phyloP scores from a whole-genome alignment of 2,888 invertebrate genomes.

The Clistopyga incitator region DNA sequence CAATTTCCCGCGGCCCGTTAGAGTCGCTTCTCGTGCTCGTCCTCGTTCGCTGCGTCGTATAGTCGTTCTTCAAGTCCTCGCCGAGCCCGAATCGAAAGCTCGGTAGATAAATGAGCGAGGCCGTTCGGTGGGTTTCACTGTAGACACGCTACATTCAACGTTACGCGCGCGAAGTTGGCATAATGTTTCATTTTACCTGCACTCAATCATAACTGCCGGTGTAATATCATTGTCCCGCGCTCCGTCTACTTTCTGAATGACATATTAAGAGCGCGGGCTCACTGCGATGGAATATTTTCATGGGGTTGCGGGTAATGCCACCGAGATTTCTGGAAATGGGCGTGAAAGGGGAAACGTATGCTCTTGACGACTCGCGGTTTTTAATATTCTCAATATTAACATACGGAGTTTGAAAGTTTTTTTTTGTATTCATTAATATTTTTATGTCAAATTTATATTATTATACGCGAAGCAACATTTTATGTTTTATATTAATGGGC shows the following conservation, averaged over 20 bases:
- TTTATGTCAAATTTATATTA: no score
- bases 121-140: neutral
- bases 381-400: no score
- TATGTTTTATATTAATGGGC: no score
- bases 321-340: neutral
- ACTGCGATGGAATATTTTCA: slow-evolving; percentile 33
- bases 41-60: slow-evolving; percentile 32
- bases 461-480: no score
- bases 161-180: slow-evolving; percentile 44
- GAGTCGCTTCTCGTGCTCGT: slow-evolving; percentile 45
- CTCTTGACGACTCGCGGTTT: no score
- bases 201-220: slow-evolving; percentile 61
- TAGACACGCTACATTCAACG: neutral
- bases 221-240: slow-evolving; percentile 60
- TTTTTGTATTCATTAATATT: no score
- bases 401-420: no score
- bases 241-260: slow-evolving; percentile 45
- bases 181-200: slow-evolving; percentile 62
- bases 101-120: slow-evolving; percentile 58
- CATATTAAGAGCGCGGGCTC: slow-evolving; percentile 26
- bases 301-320: neutral
- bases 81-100: slow-evolving; percentile 58
- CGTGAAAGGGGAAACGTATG: neutral
- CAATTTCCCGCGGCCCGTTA: slow-evolving; percentile 65
- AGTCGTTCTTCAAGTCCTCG: slow-evolving; percentile 28